These are phyloP conservation scores for Miniopterus natalensis DNA, from an alignment of 2,113 vertebrate species.

Conservation along the genomic window DNA sequence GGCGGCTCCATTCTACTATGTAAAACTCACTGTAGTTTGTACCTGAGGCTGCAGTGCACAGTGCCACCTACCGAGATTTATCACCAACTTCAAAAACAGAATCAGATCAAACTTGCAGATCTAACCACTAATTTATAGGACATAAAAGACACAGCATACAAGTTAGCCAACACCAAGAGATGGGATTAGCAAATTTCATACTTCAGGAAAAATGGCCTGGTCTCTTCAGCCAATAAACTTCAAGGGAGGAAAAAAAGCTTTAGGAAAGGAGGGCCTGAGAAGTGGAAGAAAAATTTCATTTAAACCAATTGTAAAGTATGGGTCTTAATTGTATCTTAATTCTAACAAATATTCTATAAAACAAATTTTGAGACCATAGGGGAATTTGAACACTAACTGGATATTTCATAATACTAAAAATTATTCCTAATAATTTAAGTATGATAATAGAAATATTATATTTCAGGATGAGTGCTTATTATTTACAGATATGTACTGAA, in stretches of 20 bases:
- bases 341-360: constrained; percentile 12
- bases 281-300: background rate
- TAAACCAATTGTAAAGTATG: background rate
- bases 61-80: background rate
- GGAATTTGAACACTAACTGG: background rate
- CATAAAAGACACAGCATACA: background rate
- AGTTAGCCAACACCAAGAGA: background rate
- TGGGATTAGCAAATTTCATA: background rate
- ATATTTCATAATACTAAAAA: background rate
- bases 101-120: background rate
- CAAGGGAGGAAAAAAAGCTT: background rate
- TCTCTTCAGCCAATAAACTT: constrained; percentile 1
- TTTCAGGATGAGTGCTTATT: background rate
- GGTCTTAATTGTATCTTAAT: background rate
- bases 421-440: background rate
- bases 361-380: background rate
- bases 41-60: too few species aligned
- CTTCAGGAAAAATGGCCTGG: background rate
- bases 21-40: background rate
- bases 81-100: background rate
- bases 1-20: background rate
- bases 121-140: background rate
- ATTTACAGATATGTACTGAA: background rate
- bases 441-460: background rate
- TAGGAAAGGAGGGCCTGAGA: background rate